Evolutionary conservation across 2,797 vertebrate species (phyloP).

Genomic region (Acrossocheilus wenchowensis): DNA sequence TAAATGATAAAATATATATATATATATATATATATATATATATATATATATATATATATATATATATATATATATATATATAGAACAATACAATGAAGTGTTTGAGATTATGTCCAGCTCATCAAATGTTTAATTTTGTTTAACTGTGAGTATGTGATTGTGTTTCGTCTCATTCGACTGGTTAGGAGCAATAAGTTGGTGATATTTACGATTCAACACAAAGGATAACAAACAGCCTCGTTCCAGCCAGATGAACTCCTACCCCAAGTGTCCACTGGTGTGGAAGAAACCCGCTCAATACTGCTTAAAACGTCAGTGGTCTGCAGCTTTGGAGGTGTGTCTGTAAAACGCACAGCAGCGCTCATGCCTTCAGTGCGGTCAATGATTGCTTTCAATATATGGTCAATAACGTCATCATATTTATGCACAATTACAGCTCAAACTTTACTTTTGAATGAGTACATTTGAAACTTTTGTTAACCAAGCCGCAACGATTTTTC

Average conservation of each 20-base stretch:
- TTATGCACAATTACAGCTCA: background rate
- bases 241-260: constrained; percentile 50
- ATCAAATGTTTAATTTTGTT: constrained; percentile 1
- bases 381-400: constrained; percentile 4
- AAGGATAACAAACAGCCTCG: constrained; percentile 36
- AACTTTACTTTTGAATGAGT: background rate
- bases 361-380: background rate
- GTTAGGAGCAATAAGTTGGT: background rate
- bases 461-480: background rate
- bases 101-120: background rate
- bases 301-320: constrained; percentile 1
- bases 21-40: background rate
- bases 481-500: background rate
- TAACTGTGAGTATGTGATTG: constrained; percentile 2
- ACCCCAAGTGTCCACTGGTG: constrained; percentile 30
- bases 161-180: background rate
- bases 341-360: background rate
- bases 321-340: background rate
- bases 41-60: too few relatives aligned
- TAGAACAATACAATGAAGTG: background rate
- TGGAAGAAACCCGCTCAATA: constrained; percentile 20
- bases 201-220: constrained; percentile 25
- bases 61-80: background rate
- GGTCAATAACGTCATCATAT: background rate
- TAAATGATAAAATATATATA: too few relatives aligned